These are phyloP conservation scores for Thaumetopoea pityocampa DNA, from an alignment of 1,140 invertebrate genomes.

Conservation along the genomic window DNA sequence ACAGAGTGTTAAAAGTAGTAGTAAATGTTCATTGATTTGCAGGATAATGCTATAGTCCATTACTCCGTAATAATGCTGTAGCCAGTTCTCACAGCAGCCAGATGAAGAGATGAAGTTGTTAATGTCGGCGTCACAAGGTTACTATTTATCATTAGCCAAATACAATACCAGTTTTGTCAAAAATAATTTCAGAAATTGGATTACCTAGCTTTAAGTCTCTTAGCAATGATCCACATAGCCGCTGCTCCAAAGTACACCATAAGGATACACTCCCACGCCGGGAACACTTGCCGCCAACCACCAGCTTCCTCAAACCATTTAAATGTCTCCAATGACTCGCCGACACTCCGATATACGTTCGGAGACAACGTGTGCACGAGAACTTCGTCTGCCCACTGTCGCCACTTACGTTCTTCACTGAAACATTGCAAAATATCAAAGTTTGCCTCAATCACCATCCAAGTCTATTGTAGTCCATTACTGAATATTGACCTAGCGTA, in stretches of 20 bases:
- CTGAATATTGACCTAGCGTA: background rate
- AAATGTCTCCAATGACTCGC: slow-evolving; percentile 93
- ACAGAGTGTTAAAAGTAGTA: too few relatives aligned
- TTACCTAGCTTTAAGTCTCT: slow-evolving; percentile 90
- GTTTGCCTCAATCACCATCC: background rate
- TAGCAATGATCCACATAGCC: slow-evolving; percentile 96
- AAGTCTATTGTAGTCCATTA: too few relatives aligned
- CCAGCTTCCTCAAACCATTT: slow-evolving; percentile 94
- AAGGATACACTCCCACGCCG: slow-evolving; percentile 87
- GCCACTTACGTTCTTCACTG: slow-evolving; percentile 95
- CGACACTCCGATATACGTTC: slow-evolving; percentile 93
- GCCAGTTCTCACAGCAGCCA: too few relatives aligned
- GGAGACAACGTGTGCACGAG: slow-evolving; percentile 96
- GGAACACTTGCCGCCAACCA: slow-evolving; percentile 94
- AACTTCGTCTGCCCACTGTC: slow-evolving; percentile 94
- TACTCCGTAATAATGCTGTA: too few relatives aligned
- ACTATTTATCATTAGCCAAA: slow-evolving; percentile 5
- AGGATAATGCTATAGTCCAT: too few relatives aligned
- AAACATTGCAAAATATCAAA: slow-evolving; percentile 27
- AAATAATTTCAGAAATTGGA: background rate
- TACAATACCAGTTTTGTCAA: background rate
- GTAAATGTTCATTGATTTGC: too few relatives aligned
- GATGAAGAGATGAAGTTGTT: too few relatives aligned
- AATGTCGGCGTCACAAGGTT: background rate
- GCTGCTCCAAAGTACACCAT: slow-evolving; percentile 96